Percentiles rank a stretch among this genome's conserved stretches.
Conservation (phyloP, 2,797 vertebrate species). For the Nothura maculosa region DNA sequence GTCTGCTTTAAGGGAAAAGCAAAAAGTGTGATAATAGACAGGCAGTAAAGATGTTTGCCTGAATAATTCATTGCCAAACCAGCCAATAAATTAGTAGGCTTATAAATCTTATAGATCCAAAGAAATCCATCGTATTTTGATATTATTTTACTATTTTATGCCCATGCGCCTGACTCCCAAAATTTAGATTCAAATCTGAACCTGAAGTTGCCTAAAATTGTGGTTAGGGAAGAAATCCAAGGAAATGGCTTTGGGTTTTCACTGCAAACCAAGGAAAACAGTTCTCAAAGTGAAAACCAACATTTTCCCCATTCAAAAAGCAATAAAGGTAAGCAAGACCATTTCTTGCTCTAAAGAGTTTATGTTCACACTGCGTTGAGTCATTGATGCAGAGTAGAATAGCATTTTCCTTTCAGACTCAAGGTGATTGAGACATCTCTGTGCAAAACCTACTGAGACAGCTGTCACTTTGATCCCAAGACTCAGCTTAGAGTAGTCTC, state of each 20-base stretch:
- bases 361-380: neutral
- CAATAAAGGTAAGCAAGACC: neutral
- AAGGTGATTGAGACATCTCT: neutral
- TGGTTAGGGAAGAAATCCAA: conserved; percentile 16
- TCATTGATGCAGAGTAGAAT: neutral
- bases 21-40: neutral
- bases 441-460: neutral
- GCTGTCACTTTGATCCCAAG: neutral
- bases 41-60: neutral
- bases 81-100: conserved; percentile 12
- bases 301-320: conserved; percentile 3
- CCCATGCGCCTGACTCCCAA: neutral
- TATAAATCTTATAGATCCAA: neutral
- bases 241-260: neutral
- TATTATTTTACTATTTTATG: conserved; percentile 21
- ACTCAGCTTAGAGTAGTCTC: neutral
- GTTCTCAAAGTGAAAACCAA: conserved; percentile 24
- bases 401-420: neutral
- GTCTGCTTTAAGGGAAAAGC: neutral
- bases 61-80: neutral
- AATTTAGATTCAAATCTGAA: conserved; percentile 1
- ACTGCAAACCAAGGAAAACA: conserved; percentile 24
- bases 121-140: neutral
- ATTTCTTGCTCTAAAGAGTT: neutral
- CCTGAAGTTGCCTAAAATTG: neutral